phyloP scores from a whole-genome alignment of 2,797 vertebrate species.

The Xenops minutus region DNA sequence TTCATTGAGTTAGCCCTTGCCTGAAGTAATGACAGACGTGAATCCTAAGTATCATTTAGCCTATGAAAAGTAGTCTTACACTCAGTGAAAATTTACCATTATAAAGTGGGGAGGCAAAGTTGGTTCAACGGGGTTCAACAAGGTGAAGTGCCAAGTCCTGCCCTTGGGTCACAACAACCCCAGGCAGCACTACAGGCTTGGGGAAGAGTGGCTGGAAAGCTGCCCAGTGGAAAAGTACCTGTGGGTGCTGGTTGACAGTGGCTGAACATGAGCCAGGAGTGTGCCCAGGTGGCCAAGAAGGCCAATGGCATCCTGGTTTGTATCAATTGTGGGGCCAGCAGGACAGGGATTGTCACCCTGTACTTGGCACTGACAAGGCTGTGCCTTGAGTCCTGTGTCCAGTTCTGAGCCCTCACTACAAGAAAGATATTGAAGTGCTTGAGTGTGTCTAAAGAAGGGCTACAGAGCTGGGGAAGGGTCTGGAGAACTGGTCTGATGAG shows the following conservation, averaged over 20 bases:
- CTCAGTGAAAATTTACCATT: not conserved
- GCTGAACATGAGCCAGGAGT: not conserved
- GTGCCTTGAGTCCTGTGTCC: fast-evolving
- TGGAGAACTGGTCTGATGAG: not conserved
- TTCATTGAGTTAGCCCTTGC: not conserved
- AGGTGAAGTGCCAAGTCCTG: not conserved
- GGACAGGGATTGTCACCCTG: not conserved
- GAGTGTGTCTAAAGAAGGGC: fast-evolving
- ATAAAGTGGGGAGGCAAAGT: not conserved
- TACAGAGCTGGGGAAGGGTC: fast-evolving
- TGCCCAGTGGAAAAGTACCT: not conserved
- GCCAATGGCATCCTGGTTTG: not conserved
- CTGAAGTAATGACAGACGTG: not conserved
- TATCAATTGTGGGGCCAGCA: not conserved
- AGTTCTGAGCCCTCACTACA: not conserved
- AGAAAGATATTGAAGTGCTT: not conserved
- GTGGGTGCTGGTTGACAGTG: not conserved
- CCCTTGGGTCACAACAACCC: not conserved
- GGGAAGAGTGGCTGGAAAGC: not conserved
- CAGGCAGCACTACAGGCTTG: fast-evolving
- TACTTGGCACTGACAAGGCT: not conserved
- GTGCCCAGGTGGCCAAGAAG: not conserved
- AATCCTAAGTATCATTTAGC: not conserved
- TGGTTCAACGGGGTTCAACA: not conserved
- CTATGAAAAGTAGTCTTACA: not conserved